Percentiles rank a stretch among this genome's conserved stretches.
Conservation (phyloP, 2,113 vertebrate genomes). For the Clarias macrocephalus region DNA sequence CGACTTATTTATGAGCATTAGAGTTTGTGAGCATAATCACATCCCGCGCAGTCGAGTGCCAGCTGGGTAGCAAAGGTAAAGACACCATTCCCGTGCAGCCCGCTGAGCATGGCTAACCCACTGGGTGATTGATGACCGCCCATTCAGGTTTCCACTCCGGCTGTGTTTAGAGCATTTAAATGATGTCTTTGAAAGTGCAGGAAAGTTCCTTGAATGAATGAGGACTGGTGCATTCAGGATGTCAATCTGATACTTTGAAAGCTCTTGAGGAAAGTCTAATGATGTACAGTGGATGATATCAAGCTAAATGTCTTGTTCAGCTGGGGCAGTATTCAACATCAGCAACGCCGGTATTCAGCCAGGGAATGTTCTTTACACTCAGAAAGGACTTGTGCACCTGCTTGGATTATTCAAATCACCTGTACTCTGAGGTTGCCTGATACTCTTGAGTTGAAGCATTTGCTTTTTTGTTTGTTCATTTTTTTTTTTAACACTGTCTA, state of each 20-base stretch:
- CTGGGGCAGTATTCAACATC: neutral
- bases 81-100: conserved; percentile 41
- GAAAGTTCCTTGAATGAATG: conserved; percentile 33
- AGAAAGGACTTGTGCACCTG: neutral
- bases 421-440: neutral
- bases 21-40: conserved; percentile 46
- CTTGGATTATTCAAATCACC: neutral
- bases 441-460: neutral
- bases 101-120: conserved; percentile 23
- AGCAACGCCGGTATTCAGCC: neutral
- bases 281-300: neutral
- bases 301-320: conserved; percentile 24
- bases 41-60: conserved; percentile 6
- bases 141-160: conserved; percentile 32
- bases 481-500: neutral
- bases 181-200: conserved; percentile 33
- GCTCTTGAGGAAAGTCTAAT: neutral
- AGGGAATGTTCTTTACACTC: neutral
- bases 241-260: conserved; percentile 20
- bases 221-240: neutral
- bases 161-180: conserved; percentile 36
- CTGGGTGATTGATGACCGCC: conserved; percentile 41
- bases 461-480: neutral
- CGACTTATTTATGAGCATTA: conserved; percentile 51
- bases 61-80: conserved; percentile 43